phyloP scores from a whole-genome alignment of 2,797 vertebrate species.

The Cuculus canorus region DNA sequence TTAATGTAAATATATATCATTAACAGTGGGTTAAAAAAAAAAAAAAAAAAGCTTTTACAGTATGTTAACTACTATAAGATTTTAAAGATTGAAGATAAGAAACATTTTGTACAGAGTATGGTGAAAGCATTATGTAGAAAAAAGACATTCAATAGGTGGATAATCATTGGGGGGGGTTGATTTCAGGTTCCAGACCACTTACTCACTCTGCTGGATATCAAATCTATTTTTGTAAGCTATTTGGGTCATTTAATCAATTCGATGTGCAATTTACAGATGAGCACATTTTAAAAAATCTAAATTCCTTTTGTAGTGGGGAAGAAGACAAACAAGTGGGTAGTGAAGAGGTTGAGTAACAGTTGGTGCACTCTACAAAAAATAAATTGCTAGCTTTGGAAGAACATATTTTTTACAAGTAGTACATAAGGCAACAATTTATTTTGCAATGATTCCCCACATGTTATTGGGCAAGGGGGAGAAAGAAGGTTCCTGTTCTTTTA shows the following conservation, averaged over 20 bases:
- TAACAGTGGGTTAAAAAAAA: neutral
- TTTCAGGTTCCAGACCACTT: neutral
- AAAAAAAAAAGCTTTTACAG: neutral
- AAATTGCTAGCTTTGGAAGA: conserved; percentile 36
- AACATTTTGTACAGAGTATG: neutral
- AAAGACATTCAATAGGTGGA: neutral
- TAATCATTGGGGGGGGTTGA: neutral
- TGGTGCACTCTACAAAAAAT: conserved; percentile 30
- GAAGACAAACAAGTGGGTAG: conserved; percentile 34
- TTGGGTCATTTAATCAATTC: conserved; percentile 13
- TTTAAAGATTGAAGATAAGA: neutral
- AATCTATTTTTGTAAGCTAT: conserved; percentile 11
- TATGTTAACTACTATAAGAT: neutral
- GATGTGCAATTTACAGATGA: neutral
- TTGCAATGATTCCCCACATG: neutral
- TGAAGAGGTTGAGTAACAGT: conserved; percentile 47
- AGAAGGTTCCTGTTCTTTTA: neutral
- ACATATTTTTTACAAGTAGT: conserved; percentile 59
- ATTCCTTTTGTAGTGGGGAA: neutral
- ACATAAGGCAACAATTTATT: conserved; percentile 5
- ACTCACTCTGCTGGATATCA: neutral
- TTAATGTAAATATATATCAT: neutral
- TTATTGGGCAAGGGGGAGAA: neutral
- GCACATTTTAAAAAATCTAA: neutral
- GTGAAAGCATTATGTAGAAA: neutral